Evolutionary conservation across 2,113 vertebrate genomes (phyloP).

Genomic region (Ctenomys sociabilis): DNA sequence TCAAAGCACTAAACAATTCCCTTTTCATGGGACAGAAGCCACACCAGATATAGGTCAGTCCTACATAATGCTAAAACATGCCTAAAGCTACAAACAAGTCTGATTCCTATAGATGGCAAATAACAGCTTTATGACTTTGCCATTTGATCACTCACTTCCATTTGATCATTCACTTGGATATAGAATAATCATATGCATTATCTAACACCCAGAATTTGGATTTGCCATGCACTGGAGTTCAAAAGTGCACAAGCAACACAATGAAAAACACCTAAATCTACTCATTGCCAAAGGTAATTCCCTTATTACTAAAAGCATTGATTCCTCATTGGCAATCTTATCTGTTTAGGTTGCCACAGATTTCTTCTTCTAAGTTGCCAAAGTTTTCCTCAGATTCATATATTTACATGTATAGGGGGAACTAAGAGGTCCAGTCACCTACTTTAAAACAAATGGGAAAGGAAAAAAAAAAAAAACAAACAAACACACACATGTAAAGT

Average conservation of each 20-base stretch:
- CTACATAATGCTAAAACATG: constrained; percentile 76
- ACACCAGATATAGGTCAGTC: constrained; percentile 78
- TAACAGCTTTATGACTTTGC: constrained; percentile 80
- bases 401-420: constrained; percentile 72
- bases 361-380: constrained; percentile 82
- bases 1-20: constrained; percentile 75
- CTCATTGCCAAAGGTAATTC: constrained; percentile 81
- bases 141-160: constrained; percentile 76
- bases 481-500: constrained; percentile 36
- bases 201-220: constrained; percentile 74
- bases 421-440: constrained; percentile 81
- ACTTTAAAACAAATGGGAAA: constrained; percentile 73
- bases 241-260: constrained; percentile 80
- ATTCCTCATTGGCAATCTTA: constrained; percentile 76
- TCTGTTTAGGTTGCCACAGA: constrained; percentile 82
- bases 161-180: constrained; percentile 64
- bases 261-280: constrained; percentile 81
- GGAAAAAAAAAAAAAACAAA: neutral
- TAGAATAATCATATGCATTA: constrained; percentile 77
- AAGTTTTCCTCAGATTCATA: constrained; percentile 70
- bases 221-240: constrained; percentile 81
- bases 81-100: constrained; percentile 80
- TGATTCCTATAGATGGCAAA: constrained; percentile 80
- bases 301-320: constrained; percentile 82
- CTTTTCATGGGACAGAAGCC: constrained; percentile 77